These are phyloP conservation scores for Pseudomyrmex dendroicus DNA, from an alignment of 1,140 invertebrate genomes.

Conservation along the genomic window DNA sequence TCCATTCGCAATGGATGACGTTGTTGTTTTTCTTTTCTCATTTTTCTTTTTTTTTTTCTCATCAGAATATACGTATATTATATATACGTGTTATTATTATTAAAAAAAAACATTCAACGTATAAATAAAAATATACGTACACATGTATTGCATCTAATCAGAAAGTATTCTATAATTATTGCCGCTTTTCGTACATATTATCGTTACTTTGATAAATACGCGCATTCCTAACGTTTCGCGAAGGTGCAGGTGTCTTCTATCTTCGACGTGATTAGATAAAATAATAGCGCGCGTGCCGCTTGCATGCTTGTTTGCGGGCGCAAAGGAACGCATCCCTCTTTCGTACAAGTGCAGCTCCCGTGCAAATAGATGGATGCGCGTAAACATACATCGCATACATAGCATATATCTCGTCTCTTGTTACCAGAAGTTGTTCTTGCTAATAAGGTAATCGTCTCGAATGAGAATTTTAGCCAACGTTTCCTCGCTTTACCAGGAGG, in stretches of 20 bases:
- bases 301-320: background rate
- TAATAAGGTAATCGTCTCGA: slow-evolving; percentile 72
- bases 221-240: slow-evolving; percentile 59
- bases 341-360: background rate
- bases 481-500: slow-evolving; percentile 9
- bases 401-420: slow-evolving; percentile 58
- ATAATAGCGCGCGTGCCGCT: slow-evolving; percentile 55
- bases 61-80: too few species aligned
- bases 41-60: too few species aligned
- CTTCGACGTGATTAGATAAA: slow-evolving; percentile 70
- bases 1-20: too few species aligned
- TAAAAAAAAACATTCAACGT: too few species aligned
- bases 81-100: too few species aligned
- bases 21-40: too few species aligned
- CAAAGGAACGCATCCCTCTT: slow-evolving; percentile 6
- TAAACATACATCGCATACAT: slow-evolving; percentile 38
- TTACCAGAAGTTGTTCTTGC: slow-evolving; percentile 61
- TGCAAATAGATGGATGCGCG: slow-evolving; percentile 27
- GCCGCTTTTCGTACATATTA: slow-evolving; percentile 8
- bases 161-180: background rate
- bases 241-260: slow-evolving; percentile 48
- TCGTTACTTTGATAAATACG: slow-evolving; percentile 72
- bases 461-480: slow-evolving; percentile 62
- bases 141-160: too few species aligned
- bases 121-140: too few species aligned